These are phyloP conservation scores for Dipodomys spectabilis DNA, from an alignment of 2,113 vertebrate species.

Conservation along the genomic window DNA sequence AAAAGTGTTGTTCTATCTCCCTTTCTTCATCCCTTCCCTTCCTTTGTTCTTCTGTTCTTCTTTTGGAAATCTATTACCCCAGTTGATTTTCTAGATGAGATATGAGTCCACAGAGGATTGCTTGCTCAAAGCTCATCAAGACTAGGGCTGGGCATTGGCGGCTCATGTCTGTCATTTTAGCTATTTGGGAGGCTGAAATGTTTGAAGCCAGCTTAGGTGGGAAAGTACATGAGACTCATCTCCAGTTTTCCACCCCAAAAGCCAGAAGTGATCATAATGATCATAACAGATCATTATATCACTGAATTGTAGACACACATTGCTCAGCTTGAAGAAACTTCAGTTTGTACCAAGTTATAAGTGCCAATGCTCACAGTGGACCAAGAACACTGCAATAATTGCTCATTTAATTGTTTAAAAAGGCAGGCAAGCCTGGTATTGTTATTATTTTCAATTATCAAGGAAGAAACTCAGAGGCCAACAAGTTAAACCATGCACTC, in stretches of 20 bases:
- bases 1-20: background rate
- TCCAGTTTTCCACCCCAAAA: too few species aligned
- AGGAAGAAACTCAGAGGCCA: background rate
- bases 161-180: too few species aligned
- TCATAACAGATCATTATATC: background rate
- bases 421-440: background rate
- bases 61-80: too few species aligned
- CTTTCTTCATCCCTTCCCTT: rapidly evolving
- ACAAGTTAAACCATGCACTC: background rate
- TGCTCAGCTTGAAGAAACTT: conserved; percentile 38
- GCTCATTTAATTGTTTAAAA: conserved; percentile 30
- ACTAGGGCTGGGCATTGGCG: too few species aligned
- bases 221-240: too few species aligned
- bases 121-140: too few species aligned
- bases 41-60: too few species aligned
- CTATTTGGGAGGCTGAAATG: too few species aligned
- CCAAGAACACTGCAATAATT: background rate
- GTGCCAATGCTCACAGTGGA: background rate
- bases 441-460: background rate
- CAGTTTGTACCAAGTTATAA: background rate
- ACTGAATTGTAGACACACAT: background rate
- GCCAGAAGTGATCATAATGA: too few species aligned
- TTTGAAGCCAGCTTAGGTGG: too few species aligned
- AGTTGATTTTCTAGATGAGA: background rate
- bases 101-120: too few species aligned